These are phyloP conservation scores for Meandrina meandrites DNA, from an alignment of 92 coral and sea anemone species.

Conservation along the genomic window DNA sequence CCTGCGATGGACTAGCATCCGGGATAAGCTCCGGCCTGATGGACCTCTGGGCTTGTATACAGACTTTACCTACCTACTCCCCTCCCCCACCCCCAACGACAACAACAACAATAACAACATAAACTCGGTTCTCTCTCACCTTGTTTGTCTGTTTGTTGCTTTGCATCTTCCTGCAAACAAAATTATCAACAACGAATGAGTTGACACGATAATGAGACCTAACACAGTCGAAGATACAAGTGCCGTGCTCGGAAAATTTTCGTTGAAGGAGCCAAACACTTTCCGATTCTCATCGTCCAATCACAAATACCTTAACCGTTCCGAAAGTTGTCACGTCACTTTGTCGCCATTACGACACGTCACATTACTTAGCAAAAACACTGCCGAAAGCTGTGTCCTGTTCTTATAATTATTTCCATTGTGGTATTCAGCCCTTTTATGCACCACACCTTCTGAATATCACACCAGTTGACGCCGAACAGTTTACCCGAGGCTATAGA, in stretches of 20 bases:
- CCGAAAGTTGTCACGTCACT: neutral
- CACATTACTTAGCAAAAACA: neutral
- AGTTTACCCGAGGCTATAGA: no score
- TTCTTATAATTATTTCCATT: no score
- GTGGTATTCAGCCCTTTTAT: no score
- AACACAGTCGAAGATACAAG: neutral
- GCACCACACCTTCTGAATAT: no score
- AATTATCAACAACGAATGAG: neutral
- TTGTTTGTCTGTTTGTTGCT: conserved; percentile 57
- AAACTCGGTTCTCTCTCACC: conserved; percentile 24
- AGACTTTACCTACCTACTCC: no score
- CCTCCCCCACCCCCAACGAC: no score
- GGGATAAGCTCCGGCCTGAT: no score
- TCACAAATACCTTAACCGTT: neutral
- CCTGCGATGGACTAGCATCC: no score
- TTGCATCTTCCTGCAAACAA: conserved; percentile 65
- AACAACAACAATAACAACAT: no score
- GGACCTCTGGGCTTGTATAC: no score
- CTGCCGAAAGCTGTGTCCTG: neutral
- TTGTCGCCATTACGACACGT: neutral
- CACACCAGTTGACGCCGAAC: no score
- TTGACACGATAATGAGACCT: neutral
- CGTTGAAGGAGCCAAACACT: neutral
- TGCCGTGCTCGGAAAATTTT: neutral
- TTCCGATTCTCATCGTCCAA: neutral